Evolutionary conservation across 2,888 invertebrate species (phyloP), one percentile per base, ranked within the genome.

Genomic region (Ochropacha duplaris): DNA sequence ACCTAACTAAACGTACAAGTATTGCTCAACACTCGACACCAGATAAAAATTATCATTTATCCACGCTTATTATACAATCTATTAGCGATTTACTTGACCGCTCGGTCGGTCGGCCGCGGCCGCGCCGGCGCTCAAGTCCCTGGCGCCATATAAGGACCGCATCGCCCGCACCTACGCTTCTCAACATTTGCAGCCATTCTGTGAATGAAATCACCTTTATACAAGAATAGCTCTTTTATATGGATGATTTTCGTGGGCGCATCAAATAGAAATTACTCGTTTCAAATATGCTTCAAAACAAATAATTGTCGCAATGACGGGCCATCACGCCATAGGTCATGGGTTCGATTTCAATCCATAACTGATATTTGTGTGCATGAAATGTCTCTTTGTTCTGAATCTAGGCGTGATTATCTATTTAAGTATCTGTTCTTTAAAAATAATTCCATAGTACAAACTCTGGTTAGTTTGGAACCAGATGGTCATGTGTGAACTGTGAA

Each of bases 151-250:
- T 11, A 9, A 4, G 52, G 22, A 24, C 39, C 55, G 19, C 60
- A 56, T 56, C 58, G 57, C 22, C 55, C 11, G 50, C 57, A 58
- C 61, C 61, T 49, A 61, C 58, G 28, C 28, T 28, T 28, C 8
- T 22, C 22, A 50, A 22, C 9, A 51, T 28, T 51, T 28, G 28
- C 51, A 51, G 6, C 16, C 51, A 11, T 19, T 51, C 34, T 51
- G 19, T 31, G 19, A 51, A 52, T 52, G 34, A 52, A 52, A 52
- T 52, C 52, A 52, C 52, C 52, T 34, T 34, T n/a, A 16, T 16
- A n/a, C n/a, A 50, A 50, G 50, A 22, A 16, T 31, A 31, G 31
- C 14, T 19, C 9, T 26, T 19, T 16, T 26, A 51, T 28, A 16
- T 9, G 28, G n/a, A 24, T 31, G n/a, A 28, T 9, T 51, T 16